A percentile compares a stretch with the other conserved stretches of the same genome.
These are phyloP conservation scores for Styela clava DNA, from an alignment of 23 tunicate genomes.

Conservation along the genomic window DNA sequence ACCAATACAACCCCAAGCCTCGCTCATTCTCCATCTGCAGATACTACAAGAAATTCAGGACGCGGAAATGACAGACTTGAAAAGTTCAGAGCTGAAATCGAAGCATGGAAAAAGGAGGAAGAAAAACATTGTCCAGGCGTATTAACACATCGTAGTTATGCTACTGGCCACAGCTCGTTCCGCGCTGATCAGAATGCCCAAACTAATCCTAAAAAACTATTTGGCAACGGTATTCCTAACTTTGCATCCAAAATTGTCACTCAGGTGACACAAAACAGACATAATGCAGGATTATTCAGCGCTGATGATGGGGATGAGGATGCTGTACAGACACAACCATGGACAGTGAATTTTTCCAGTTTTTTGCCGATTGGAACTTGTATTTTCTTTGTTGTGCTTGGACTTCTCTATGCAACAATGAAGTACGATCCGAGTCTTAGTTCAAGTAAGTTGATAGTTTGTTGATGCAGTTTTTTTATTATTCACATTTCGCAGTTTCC, in stretches of 20 bases:
- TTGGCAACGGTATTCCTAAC: conserved; percentile 1
- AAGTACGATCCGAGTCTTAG: conserved; percentile 39
- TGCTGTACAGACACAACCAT: conserved; percentile 9
- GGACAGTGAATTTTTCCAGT: conserved; percentile 68
- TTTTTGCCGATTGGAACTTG: conserved; percentile 65
- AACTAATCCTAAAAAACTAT: neutral
- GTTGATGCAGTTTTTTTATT: too few species aligned
- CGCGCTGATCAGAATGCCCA: neutral
- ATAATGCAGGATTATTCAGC: neutral
- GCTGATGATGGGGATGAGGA: conserved; percentile 17
- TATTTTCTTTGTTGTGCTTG: conserved; percentile 66
- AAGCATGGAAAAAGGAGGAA: conserved; percentile 21
- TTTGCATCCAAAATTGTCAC: conserved; percentile 8
- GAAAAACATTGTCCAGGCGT: neutral
- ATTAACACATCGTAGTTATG: neutral
- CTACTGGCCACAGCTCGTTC: too few species aligned
- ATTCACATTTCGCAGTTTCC: too few species aligned
- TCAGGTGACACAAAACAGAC: neutral
- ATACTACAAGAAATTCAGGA: neutral
- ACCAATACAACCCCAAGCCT: conserved; percentile 19
- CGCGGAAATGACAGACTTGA: neutral
- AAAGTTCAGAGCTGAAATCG: conserved; percentile 5
- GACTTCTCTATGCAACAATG: conserved; percentile 75
- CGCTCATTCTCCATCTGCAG: neutral
- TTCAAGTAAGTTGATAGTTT: conserved; percentile 19